Percentiles rank a stretch among this genome's conserved stretches.
These are phyloP conservation scores for Cossypha polioptera DNA, from an alignment of 2,797 vertebrate species.

Conservation along the genomic window DNA sequence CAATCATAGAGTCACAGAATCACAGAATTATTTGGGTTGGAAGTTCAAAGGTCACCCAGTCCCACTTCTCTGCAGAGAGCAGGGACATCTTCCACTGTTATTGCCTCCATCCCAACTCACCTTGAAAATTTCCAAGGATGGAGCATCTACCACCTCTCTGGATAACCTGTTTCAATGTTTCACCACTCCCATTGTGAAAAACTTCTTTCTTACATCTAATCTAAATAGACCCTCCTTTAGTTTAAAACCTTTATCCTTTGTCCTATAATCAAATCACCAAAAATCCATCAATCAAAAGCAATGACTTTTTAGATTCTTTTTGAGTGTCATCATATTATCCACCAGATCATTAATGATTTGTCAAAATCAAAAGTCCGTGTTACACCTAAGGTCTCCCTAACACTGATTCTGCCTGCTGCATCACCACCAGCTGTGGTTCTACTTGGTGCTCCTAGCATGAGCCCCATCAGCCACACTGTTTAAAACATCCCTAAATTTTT, in stretches of 20 bases:
- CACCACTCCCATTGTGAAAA: not conserved
- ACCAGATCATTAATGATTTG: not conserved
- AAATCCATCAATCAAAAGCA: not conserved
- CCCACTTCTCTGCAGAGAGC: no score
- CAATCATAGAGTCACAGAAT: not conserved
- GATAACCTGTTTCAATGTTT: not conserved
- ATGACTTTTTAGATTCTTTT: not conserved
- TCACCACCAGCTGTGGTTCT: not conserved
- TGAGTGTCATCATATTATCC: not conserved
- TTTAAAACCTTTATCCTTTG: not conserved
- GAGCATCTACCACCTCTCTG: not conserved
- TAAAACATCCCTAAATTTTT: not conserved
- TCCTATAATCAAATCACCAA: not conserved
- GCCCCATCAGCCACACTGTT: not conserved
- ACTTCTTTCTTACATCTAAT: not conserved
- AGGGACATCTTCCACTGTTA: not conserved
- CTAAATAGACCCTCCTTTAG: not conserved
- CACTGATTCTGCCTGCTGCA: not conserved
- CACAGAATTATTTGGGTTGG: not conserved
- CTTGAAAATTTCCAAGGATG: not conserved
- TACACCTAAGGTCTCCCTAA: not conserved
- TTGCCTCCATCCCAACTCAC: not conserved
- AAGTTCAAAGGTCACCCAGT: not conserved
- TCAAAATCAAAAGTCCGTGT: not conserved
- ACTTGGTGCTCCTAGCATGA: not conserved